A percentile compares a stretch with the other conserved stretches of the same genome.
Evolutionary conservation across 2,888 invertebrate species (phyloP).

Genomic region (Malachius bipustulatus): DNA sequence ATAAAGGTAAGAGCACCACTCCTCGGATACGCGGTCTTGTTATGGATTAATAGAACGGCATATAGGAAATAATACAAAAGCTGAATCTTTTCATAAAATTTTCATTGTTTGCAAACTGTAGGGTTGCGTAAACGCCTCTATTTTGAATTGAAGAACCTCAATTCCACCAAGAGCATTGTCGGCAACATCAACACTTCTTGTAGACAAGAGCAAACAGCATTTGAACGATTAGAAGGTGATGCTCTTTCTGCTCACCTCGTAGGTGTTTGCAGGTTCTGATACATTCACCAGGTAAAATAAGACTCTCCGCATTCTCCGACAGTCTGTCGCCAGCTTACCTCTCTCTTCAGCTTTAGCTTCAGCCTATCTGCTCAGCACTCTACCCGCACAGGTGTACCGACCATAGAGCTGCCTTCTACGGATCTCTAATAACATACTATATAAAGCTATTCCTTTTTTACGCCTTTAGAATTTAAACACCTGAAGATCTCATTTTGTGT

Average conservation of each 20-base stretch:
- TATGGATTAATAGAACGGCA: too few species aligned
- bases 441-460: slow-evolving; percentile 35
- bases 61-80: too few species aligned
- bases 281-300: slow-evolving; percentile 33
- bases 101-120: not conserved
- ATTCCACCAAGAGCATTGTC: not conserved
- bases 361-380: not conserved
- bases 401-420: slow-evolving; percentile 27
- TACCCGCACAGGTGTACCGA: slow-evolving; percentile 28
- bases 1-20: too few species aligned
- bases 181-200: slow-evolving; percentile 2
- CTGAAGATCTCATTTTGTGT: slow-evolving; percentile 26
- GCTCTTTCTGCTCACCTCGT: slow-evolving; percentile 9
- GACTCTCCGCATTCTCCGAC: slow-evolving; percentile 38
- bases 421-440: slow-evolving; percentile 31
- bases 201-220: not conserved
- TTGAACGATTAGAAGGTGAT: not conserved
- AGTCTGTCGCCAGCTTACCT: slow-evolving; percentile 31
- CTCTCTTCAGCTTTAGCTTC: not conserved
- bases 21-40: too few species aligned
- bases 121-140: not conserved
- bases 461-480: slow-evolving; percentile 32
- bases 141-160: not conserved
- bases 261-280: slow-evolving; percentile 23
- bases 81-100: too few species aligned